Evolutionary conservation across 2,888 invertebrate species (phyloP).

Genomic region (Lepeophtheirus nordmannii): DNA sequence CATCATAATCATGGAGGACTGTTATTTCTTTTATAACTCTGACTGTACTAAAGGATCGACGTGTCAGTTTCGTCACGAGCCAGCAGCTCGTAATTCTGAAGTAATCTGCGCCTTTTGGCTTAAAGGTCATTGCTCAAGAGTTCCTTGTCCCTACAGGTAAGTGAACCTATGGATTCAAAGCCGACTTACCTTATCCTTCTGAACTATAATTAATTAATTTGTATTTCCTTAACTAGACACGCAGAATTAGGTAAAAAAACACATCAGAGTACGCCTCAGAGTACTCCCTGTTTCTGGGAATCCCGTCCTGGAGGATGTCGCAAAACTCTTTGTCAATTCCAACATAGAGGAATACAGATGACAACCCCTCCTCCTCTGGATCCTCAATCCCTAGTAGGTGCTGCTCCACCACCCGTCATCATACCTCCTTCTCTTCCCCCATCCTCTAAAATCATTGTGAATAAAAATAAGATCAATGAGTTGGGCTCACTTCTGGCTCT

Average conservation of each 20-base stretch:
- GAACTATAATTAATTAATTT: no score
- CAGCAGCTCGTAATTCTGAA: conserved; percentile 63
- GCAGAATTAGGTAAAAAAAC: background rate
- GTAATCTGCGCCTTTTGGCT: conserved; percentile 65
- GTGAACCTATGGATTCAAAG: background rate
- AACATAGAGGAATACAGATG: conserved; percentile 45
- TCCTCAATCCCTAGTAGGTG: no score
- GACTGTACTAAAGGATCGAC: conserved; percentile 67
- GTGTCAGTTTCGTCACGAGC: conserved; percentile 70
- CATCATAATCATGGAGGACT: conserved; percentile 44
- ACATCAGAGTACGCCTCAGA: conserved; percentile 31
- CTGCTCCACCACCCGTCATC: no score
- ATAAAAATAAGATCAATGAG: conserved; percentile 10
- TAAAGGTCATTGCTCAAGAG: conserved; percentile 59
- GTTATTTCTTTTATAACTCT: conserved; percentile 76
- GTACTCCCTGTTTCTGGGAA: conserved; percentile 72
- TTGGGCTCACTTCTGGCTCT: background rate
- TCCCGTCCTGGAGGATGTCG: conserved; percentile 65
- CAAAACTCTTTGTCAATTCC: conserved; percentile 67
- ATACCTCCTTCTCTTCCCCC: no score
- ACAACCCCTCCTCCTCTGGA: no score
- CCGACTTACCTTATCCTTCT: no score
- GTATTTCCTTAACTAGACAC: no score
- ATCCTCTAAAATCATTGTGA: conserved; percentile 11
- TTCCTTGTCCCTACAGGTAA: conserved; percentile 47